Base-by-base conservation (phyloP, 23 tunicate species). In the Phallusia fumigata region DNA sequence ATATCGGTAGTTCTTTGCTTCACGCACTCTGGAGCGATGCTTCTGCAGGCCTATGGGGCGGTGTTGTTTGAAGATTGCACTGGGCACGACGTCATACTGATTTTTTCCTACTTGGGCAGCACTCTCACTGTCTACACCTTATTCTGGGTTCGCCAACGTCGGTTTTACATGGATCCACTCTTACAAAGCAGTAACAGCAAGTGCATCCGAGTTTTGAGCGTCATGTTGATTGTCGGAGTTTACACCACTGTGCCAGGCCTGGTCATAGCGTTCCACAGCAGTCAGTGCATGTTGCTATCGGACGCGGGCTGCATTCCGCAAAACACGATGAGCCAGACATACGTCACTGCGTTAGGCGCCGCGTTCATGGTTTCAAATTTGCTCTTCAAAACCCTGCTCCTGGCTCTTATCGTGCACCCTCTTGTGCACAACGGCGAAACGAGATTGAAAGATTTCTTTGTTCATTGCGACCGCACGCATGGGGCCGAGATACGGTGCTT, bases 141-240 rank as follows among this genome's bases (percentile, higher is more conserved):
- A 58, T 58, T 58, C 69, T 58, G 69, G 69, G 16, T 58, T 5
- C 69, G 69, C 26, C 69, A 58, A 13, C 69, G 69, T 2, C 26
- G 28, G 16, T 58, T 58, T 58, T 58, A 58, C 69, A 58, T 58
- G 69, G 69, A 58, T 24, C 69, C 69, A 58, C 69, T 58, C 3
- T 13, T 58, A 58, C 69, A 24, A 24, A 58, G 13, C 69, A 58
- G 28, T 16, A 58, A 58, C 69, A 58, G 28, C 69, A 58, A 24
- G 13, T 21, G 26, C 69, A 58, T 58, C 15, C 69, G 69, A 21
- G 28, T 58, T 22, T 24, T 58, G 16, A 58, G 69, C 69, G 69
- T 8, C 3, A 5, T 58, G 69, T 5, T 58, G 69, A 58, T 58
- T 16, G 69, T 58, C 16, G 69, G 69, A 1, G 69, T 58, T 6